Percentiles rank a stretch among this genome's conserved stretches.
Evolutionary conservation across 2,113 vertebrate species (phyloP).

Genomic region (Motacilla alba): DNA sequence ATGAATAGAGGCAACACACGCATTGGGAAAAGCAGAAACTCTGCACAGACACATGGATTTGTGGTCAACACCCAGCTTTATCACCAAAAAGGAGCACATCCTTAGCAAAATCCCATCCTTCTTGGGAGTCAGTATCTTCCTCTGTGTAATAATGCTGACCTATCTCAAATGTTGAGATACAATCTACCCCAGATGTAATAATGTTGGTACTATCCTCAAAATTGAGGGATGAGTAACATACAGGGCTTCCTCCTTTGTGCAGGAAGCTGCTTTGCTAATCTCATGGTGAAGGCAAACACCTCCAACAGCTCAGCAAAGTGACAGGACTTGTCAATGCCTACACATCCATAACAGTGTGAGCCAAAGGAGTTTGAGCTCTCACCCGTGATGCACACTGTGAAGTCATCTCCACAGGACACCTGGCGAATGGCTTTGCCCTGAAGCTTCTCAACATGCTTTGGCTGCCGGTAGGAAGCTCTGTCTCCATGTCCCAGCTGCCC

Average conservation of each 20-base stretch:
- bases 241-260: neutral
- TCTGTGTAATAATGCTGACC: neutral
- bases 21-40: neutral
- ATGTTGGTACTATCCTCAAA: neutral
- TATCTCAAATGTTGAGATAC: neutral
- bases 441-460: constrained; percentile 90
- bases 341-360: accelerated
- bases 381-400: constrained; percentile 95
- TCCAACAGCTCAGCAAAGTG: neutral
- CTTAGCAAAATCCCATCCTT: neutral
- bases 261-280: neutral
- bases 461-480: constrained; percentile 94
- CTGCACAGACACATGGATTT: neutral
- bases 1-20: neutral
- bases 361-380: neutral
- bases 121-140: neutral
- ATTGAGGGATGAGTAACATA: neutral
- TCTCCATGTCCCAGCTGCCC: constrained; percentile 97
- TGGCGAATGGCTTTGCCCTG: constrained; percentile 93
- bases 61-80: neutral
- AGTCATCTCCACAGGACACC: constrained; percentile 94
- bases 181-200: neutral
- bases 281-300: neutral
- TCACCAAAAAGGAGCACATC: neutral
- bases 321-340: neutral